Conservation (phyloP, 2,797 vertebrate species). For the Phrynocephalus forsythii region DNA sequence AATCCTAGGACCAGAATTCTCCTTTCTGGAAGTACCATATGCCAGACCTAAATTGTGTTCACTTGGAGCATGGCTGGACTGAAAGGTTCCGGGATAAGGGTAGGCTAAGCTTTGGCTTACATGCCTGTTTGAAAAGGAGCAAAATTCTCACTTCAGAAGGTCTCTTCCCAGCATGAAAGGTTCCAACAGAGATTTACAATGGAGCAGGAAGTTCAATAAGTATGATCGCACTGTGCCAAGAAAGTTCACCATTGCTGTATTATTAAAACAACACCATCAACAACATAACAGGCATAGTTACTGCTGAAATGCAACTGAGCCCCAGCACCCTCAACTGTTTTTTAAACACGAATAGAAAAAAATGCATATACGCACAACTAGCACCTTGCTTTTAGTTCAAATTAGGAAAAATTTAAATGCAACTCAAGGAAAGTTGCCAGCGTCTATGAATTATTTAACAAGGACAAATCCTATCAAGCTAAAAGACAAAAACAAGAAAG, state of each 20-base stretch:
- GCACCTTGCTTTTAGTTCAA: not conserved
- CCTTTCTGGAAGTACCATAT: no score
- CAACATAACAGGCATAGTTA: not conserved
- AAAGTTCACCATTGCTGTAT: not conserved
- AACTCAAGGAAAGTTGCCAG: slow-evolving; percentile 36
- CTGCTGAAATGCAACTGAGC: not conserved
- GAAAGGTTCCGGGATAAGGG: no score
- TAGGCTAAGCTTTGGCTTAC: no score
- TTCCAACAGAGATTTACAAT: not conserved
- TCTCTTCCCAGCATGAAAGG: not conserved
- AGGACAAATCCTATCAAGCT: slow-evolving; percentile 29
- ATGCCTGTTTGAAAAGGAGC: not conserved
- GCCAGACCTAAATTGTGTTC: no score
- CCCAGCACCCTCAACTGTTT: not conserved
- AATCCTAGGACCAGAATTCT: no score
- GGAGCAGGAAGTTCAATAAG: no score
- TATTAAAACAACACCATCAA: not conserved
- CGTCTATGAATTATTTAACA: slow-evolving; percentile 27
- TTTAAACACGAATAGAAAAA: not conserved
- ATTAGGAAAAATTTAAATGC: slow-evolving; percentile 25
- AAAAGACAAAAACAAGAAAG: slow-evolving; percentile 14
- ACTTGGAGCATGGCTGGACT: no score
- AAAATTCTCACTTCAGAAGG: not conserved
- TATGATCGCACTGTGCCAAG: not conserved
- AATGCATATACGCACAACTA: not conserved